Evolutionary conservation across 2,113 vertebrate genomes (phyloP), one percentile per base, ranked within the genome.

Genomic region (Protomyctophum bolini): DNA sequence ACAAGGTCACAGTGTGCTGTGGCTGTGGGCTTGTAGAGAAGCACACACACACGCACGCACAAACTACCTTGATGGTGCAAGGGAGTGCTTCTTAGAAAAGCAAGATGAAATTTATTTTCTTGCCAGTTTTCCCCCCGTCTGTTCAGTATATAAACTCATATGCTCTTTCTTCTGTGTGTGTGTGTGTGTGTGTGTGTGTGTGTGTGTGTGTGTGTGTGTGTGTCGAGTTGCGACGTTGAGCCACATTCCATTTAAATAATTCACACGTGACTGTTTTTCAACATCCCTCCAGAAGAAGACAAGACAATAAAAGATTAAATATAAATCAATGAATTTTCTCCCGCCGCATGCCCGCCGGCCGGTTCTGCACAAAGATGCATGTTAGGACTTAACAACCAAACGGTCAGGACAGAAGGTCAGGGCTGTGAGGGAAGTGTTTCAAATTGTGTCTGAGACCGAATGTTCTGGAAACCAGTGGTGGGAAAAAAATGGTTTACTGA

Each of bases 211-310:
- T 50, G 49, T 21, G 52, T 55, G 8, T 55, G 12, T 21, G 21
- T 21, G 33, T 41, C 33, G 33, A 41, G 33, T 6, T 41, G 33
- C 33, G 33, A 41, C 3, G 33, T 41, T 41, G 33, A 41, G 33
- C 33, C 5, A 3, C 33, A 6, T 41, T 41, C 3, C 33, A 4
- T 41, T 41, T 41, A 3, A 28, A 88, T 86, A 84, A 89, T 91
- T 84, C 86, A 87, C 76, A 82, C 77, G 72, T 70, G 61, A 77
- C 81, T 58, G 57, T 58, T 84, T 70, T 66, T 41, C 33, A 76
- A 77, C 80, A 70, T 66, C 33, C 21, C 58, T 73, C 58, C 15
- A 58, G 58, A 58, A 21, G 45, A 11, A 58, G 1, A 54, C 33
- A 63, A 4, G 11, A 49, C 56, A 47, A 62, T 12, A 66, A 46